phyloP scores from a whole-genome alignment of 2,888 invertebrate species.

The Elaeidobius kamerunicus region DNA sequence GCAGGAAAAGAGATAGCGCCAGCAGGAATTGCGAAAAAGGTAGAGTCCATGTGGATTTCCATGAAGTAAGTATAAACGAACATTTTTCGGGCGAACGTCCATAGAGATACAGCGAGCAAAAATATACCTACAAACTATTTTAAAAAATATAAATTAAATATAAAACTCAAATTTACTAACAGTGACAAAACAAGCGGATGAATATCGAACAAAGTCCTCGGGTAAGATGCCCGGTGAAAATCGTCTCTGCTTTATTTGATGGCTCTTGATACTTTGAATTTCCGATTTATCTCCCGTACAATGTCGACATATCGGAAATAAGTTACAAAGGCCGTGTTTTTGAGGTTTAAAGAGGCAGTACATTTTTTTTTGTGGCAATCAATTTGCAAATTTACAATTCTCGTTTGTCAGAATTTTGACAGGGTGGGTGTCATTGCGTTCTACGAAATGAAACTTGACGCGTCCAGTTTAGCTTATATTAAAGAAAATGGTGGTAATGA shows the following conservation, averaged over 20 bases:
- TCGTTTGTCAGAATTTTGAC: not conserved
- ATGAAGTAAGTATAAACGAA: slow-evolving; percentile 11
- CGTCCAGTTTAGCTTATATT: too few relatives aligned
- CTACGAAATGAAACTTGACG: too few relatives aligned
- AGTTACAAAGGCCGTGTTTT: too few relatives aligned
- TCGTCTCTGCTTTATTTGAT: not conserved
- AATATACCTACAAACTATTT: slow-evolving; percentile 10
- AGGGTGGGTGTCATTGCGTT: too few relatives aligned
- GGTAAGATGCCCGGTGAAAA: not conserved
- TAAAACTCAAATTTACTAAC: not conserved
- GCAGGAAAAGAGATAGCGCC: not conserved
- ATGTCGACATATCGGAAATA: not conserved
- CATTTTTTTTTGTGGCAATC: not conserved
- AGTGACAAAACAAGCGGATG: too few relatives aligned
- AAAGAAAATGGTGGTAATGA: too few relatives aligned
- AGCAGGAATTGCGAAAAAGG: slow-evolving; percentile 12
- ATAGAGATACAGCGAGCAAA: slow-evolving; percentile 1
- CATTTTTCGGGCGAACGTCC: slow-evolving; percentile 11
- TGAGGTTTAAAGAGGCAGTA: too few relatives aligned
- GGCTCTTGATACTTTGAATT: not conserved
- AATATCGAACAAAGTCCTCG: not conserved
- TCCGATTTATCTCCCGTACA: not conserved
- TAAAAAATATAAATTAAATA: not conserved
- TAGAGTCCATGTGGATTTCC: slow-evolving; percentile 16
- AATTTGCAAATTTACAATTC: not conserved